Base-by-base conservation (phyloP, 2,888 invertebrate species). In the Hedychridium roseum region DNA sequence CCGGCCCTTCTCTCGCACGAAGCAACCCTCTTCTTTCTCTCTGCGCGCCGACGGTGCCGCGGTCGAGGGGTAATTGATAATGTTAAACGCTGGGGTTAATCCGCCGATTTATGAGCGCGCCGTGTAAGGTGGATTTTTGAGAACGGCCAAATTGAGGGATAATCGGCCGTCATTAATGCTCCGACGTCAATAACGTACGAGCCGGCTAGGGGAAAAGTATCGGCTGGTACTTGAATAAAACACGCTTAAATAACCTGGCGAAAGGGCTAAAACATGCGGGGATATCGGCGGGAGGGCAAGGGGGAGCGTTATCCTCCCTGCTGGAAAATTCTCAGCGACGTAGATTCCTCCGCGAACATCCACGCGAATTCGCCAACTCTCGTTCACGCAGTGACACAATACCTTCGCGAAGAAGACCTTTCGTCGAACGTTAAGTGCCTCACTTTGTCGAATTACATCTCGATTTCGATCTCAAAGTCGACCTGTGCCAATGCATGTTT, bases 31-130 rank as follows among this genome's bases (percentile, higher is more conserved):
- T 37, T 32, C 45, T 47, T 51, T 52, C 51, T 54, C 41, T 32
- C 15, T 14, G 21, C 21, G 27, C 36, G 45, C 44, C 39, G 47
- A 39, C 44, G 37, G 32, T 36, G 15, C 21, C 41, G 57, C 53
- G 46, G 57, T 57, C 55, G 41, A 57, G 42, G 56, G 63, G 68
- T 74, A 76, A 76, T 77, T 77, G 76, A 76, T 78, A 74, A 74
- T 69, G 73, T 67, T 75, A 70, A 74, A 70, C 69, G 67, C 50
- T 48, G 58, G 60, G 74, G 70, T 74, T 76, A 76, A 76, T 74
- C 71, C 69, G 63, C 51, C 68, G 73, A 77, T 77, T 77, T 77
- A 77, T 73, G 73, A 54, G 66, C 66, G 55, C 56, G 64, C 66
- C 64, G 65, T 64, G 65, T 57, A 60, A 37, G 54, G 60, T 60